Evolutionary conservation across 37 sponge, comb jelly and placozoan genomes (phyloP).

Genomic region (Hormiphora californensis): DNA sequence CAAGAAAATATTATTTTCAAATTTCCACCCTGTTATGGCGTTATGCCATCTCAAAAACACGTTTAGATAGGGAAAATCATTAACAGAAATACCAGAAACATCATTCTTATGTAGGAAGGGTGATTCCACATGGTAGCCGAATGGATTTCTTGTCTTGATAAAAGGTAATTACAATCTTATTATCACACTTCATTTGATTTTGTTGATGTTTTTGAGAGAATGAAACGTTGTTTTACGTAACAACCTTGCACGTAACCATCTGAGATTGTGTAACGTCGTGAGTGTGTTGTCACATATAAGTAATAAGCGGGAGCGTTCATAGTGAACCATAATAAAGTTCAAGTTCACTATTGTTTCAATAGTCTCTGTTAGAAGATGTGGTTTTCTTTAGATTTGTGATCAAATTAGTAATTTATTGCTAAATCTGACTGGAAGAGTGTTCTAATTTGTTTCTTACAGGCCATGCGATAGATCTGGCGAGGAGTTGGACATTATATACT

Average conservation of each 20-base stretch:
- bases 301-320: not conserved
- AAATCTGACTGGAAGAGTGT: not conserved
- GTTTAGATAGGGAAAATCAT: too few species aligned
- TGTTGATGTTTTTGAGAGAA: too few species aligned
- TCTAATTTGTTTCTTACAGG: not conserved
- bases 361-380: not conserved
- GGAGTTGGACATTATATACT: conserved; percentile 16
- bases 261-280: too few species aligned
- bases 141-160: conserved; percentile 45
- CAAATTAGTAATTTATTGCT: not conserved
- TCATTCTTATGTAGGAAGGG: too few species aligned
- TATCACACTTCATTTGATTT: too few species aligned
- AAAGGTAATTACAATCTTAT: not conserved
- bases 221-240: too few species aligned
- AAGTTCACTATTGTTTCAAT: not conserved
- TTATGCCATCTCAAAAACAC: too few species aligned
- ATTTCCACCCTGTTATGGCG: too few species aligned
- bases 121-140: conserved; percentile 42
- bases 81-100: too few species aligned
- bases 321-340: not conserved
- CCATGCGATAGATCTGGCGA: conserved; percentile 35
- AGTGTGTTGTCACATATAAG: too few species aligned
- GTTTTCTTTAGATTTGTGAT: not conserved
- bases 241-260: too few species aligned
- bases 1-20: too few species aligned